Conservation (phyloP, 2,113 vertebrate genomes). For the Chaetura pelagica region DNA sequence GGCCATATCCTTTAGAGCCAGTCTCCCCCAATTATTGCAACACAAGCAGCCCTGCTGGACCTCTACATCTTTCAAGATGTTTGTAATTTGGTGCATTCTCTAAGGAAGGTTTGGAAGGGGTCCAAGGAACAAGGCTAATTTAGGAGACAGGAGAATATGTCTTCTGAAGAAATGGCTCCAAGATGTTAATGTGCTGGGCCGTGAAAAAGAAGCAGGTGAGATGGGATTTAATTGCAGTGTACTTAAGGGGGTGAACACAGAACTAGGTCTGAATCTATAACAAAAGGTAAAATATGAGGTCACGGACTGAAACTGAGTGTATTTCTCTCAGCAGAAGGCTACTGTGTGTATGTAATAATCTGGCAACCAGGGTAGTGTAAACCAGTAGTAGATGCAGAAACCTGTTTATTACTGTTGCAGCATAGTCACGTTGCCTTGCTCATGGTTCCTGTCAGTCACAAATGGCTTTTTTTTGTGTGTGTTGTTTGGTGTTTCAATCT, state of each 20-base stretch:
- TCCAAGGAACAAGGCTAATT: slow-evolving; percentile 47
- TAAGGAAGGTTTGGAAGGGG: slow-evolving; percentile 51
- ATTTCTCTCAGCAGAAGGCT: neutral
- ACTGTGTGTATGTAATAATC: neutral
- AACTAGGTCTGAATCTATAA: slow-evolving; percentile 1
- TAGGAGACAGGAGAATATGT: neutral
- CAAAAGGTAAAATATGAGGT: slow-evolving; percentile 23
- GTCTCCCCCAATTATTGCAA: neutral
- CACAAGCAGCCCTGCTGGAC: slow-evolving; percentile 8
- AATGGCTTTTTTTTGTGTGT: neutral
- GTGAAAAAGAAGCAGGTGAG: slow-evolving; percentile 61
- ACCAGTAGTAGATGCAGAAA: neutral
- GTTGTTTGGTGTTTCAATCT: neutral
- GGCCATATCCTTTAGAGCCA: slow-evolving; percentile 10
- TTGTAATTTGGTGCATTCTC: slow-evolving; percentile 65
- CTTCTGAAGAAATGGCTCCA: slow-evolving; percentile 61
- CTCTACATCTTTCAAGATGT: slow-evolving; percentile 60
- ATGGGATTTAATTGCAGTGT: slow-evolving; percentile 56
- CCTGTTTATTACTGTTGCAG: neutral
- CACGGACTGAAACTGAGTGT: neutral
- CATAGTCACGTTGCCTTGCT: neutral
- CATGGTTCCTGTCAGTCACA: neutral
- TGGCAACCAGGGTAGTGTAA: neutral
- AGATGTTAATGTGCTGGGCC: slow-evolving; percentile 56
- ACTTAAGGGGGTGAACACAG: slow-evolving; percentile 40